Evolutionary conservation across 2,888 invertebrate genomes (phyloP).

Genomic region (Conops quadrifasciatus): DNA sequence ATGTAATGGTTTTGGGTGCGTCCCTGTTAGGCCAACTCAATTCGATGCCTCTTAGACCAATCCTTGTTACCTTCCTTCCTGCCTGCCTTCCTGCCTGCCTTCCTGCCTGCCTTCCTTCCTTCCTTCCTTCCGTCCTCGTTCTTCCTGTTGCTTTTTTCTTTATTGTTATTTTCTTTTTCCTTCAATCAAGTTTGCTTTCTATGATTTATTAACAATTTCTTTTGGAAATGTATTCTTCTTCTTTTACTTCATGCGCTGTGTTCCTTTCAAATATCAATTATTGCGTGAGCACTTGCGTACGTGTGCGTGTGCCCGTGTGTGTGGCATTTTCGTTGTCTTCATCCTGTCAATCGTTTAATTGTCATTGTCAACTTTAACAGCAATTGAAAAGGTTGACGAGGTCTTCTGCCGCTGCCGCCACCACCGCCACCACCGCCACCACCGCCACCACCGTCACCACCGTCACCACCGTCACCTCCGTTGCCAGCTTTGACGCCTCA

Average conservation of each 20-base stretch:
- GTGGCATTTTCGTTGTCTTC: slow-evolving; percentile 19
- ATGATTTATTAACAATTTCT: slow-evolving; percentile 22
- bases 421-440: not conserved
- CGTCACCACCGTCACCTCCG: too few relatives aligned
- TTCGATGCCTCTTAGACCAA: slow-evolving; percentile 3
- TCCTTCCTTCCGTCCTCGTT: not conserved
- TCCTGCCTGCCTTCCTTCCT: not conserved
- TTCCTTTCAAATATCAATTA: too few relatives aligned
- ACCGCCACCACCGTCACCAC: too few relatives aligned
- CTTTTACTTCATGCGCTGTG: not conserved
- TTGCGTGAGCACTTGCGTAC: not conserved
- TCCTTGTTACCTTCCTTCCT: not conserved
- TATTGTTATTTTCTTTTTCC: not conserved
- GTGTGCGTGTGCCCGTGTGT: not conserved
- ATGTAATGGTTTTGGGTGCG: slow-evolving; percentile 22
- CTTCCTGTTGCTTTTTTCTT: not conserved
- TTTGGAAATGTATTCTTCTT: slow-evolving; percentile 6
- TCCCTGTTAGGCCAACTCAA: not conserved
- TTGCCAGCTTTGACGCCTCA: too few relatives aligned
- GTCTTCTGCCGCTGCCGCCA: not conserved
- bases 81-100: not conserved
- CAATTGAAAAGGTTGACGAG: slow-evolving; percentile 2
- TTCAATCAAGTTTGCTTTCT: not conserved
- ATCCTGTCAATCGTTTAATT: slow-evolving; percentile 33
- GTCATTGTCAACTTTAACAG: slow-evolving; percentile 28